Conservation (phyloP, 2,797 vertebrate species). For the Diceros bicornis region DNA sequence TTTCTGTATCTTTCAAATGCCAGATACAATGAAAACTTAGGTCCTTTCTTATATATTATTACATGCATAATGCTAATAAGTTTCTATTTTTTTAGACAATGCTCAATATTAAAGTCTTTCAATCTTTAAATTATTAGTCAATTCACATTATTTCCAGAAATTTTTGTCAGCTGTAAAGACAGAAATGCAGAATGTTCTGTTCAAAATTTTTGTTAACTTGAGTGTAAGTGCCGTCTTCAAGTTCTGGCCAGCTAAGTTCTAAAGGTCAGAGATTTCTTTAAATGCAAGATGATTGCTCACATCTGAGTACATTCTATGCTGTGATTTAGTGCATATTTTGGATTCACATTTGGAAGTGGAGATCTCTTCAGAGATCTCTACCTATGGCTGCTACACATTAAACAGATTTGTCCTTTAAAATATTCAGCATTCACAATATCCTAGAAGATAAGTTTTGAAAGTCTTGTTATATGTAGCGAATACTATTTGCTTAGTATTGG, state of each 20-base stretch:
- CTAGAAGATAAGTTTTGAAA: background rate
- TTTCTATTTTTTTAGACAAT: background rate
- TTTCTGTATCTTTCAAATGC: background rate
- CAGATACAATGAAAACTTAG: background rate
- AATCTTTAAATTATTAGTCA: background rate
- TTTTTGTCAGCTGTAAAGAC: background rate
- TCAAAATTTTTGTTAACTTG: background rate
- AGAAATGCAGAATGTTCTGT: background rate
- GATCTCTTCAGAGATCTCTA: background rate
- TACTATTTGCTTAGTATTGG: background rate
- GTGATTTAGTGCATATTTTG: background rate
- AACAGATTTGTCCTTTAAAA: background rate
- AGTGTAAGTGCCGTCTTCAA: background rate
- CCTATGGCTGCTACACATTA: background rate
- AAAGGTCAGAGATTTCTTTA: background rate
- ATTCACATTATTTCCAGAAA: background rate
- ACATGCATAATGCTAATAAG: background rate
- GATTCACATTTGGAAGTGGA: background rate
- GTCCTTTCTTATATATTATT: background rate
- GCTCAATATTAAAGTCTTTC: background rate
- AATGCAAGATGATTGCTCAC: background rate
- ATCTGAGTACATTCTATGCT: background rate
- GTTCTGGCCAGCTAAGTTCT: background rate
- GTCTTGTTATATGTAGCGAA: background rate
- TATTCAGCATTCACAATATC: background rate